Conservation (phyloP, 1,140 invertebrate species). For the Solen grandis region DNA sequence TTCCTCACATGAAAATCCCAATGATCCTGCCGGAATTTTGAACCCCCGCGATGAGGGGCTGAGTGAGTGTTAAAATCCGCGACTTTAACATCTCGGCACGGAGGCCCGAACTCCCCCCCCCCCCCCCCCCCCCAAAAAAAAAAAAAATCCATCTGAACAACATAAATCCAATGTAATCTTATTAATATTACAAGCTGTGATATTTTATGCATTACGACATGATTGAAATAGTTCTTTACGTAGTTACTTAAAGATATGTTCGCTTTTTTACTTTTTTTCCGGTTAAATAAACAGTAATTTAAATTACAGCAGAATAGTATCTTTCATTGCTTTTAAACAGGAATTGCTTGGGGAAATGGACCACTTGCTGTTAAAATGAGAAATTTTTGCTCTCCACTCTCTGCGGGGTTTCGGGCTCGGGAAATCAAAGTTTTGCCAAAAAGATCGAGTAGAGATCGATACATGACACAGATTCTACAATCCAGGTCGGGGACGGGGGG, state of each 20-base stretch:
- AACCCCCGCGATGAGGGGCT: too few species aligned
- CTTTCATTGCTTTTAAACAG: conserved; percentile 46
- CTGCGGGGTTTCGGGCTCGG: conserved; percentile 89
- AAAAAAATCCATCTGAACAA: too few species aligned
- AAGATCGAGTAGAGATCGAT: conserved; percentile 85
- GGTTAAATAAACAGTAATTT: neutral
- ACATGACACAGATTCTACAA: conserved; percentile 47
- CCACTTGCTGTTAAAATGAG: conserved; percentile 88
- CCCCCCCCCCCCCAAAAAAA: too few species aligned
- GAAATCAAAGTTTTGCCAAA: conserved; percentile 86
- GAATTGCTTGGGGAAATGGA: conserved; percentile 72
- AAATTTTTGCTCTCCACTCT: conserved; percentile 86
- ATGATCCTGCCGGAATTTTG: too few species aligned
- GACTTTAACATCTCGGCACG: too few species aligned
- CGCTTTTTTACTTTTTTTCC: neutral
- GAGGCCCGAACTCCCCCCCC: too few species aligned
- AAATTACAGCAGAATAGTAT: neutral
- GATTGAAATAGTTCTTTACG: neutral
- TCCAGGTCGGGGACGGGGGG: too few species aligned
- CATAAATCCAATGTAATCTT: too few species aligned
- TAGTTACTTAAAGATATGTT: too few species aligned
- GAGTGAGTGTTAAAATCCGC: too few species aligned
- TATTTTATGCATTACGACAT: too few species aligned
- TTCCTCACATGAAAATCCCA: too few species aligned
- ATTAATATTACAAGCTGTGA: neutral